Base-by-base conservation (phyloP, 2,888 invertebrate species). In the Coleophora flavipennella region DNA sequence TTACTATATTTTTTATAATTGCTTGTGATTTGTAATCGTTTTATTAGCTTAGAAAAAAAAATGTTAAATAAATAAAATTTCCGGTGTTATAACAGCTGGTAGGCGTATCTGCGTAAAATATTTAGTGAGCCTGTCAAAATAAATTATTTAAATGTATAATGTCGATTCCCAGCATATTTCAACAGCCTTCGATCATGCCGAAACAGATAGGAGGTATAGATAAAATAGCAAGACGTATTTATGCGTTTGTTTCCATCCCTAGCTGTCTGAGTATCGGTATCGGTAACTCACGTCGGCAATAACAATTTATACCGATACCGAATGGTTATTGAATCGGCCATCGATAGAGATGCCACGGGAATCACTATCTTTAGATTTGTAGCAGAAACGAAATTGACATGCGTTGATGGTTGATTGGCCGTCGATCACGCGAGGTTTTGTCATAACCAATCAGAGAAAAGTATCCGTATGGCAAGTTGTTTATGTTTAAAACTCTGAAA, bases 241-340 rank as follows among this genome's bases (percentile, higher is more conserved):
- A 77, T 76, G 67, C 66, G 67, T 66, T 72, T 74, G 75, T 77
- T 74, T 69, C 71, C 62, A 66, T 74, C 71, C 66, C 71, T 59
- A 66, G 67, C 67, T 71, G 69, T 78, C 77, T 68, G 59, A 59
- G 63, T 67, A 72, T 68, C 60, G 59, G 63, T 67, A 72, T 68
- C 76, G 62, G 72, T 79, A 80, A 79, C 69, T 80, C 78, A 78
- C 70, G 67, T 69, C 71, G 63, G 67, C 73, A 66, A 74, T 76
- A 77, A 76, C 76, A 70, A 74, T 77, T 20, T 20, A 76, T 78
- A 76, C 69, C 73, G 75, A 69, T 74, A 64, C 66, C 59, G 56
- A 72, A 75, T 71, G 68, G 68, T 76, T 77, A 75, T 75, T 69
- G 76, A 74, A 71, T 67, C 66, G 65, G 57, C 59, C 61, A 68